Percentiles rank a stretch among this genome's conserved stretches.
Evolutionary conservation across 2,113 vertebrate species (phyloP).

Genomic region (Ciconia maguari): DNA sequence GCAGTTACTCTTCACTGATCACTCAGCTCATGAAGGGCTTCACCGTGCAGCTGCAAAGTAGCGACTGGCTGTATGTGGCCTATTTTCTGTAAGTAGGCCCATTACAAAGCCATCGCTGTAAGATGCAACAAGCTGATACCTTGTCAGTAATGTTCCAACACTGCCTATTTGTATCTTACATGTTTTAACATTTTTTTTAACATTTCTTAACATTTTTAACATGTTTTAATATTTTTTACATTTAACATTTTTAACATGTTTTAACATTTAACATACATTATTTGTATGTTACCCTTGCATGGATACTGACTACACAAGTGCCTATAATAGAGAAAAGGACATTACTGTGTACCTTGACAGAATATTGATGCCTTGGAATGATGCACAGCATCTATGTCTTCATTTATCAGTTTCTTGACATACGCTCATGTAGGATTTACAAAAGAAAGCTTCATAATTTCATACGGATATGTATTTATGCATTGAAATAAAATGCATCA

Average conservation of each 20-base stretch:
- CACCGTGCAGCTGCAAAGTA: neutral
- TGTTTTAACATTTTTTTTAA: too few species aligned
- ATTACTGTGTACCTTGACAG: neutral
- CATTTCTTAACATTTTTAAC: too few species aligned
- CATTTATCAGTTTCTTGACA: neutral
- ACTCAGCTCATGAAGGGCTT: neutral
- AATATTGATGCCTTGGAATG: neutral
- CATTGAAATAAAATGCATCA: neutral
- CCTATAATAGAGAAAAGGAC: neutral
- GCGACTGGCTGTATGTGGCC: neutral
- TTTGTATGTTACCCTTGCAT: neutral
- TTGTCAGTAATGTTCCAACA: neutral
- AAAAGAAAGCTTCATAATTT: neutral
- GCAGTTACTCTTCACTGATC: neutral
- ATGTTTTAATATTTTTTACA: too few species aligned
- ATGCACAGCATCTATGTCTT: rapidly evolving
- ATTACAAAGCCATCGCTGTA: neutral
- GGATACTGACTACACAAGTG: neutral
- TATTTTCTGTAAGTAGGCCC: neutral
- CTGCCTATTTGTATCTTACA: neutral
- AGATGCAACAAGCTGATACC: neutral
- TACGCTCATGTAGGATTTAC: neutral
- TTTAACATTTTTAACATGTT: too few species aligned
- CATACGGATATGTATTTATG: neutral
- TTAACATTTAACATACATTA: too few species aligned